A percentile compares a stretch with the other conserved stretches of the same genome.
phyloP scores from a whole-genome alignment of 1,140 invertebrate species.

The Pseudobourletiella spinata region DNA sequence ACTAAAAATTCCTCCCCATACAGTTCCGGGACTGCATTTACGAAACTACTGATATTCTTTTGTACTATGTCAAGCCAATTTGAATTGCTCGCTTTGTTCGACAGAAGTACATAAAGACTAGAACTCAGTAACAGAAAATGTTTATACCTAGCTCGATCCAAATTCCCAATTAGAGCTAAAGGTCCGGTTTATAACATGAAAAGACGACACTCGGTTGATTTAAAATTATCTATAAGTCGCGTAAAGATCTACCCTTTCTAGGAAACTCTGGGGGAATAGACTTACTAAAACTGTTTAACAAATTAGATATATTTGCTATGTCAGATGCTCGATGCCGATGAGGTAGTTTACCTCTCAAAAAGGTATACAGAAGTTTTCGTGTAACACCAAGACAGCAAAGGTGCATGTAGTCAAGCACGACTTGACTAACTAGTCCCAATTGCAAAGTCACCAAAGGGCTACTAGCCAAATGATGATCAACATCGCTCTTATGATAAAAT shows the following conservation, averaged over 20 bases:
- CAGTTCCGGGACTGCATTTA: background rate
- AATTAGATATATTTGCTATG: slow-evolving; percentile 14
- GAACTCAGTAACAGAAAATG: slow-evolving; percentile 24
- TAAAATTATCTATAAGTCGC: slow-evolving; percentile 31
- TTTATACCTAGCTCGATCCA: slow-evolving; percentile 3
- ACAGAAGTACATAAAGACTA: slow-evolving; percentile 24
- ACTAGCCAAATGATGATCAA: slow-evolving; percentile 15
- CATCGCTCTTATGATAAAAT: background rate
- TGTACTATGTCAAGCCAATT: slow-evolving; percentile 34
- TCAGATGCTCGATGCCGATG: background rate
- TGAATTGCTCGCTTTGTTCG: background rate
- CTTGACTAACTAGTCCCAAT: slow-evolving; percentile 27
- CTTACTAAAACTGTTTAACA: slow-evolving; percentile 2
- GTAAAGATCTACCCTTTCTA: slow-evolving; percentile 24
- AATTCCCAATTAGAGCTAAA: slow-evolving; percentile 3
- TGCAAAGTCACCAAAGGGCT: slow-evolving; percentile 11
- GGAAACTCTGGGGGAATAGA: slow-evolving; percentile 27
- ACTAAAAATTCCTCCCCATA: slow-evolving; percentile 22
- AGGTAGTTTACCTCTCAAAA: slow-evolving; percentile 8
- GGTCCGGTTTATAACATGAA: slow-evolving; percentile 34
- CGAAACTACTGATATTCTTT: slow-evolving; percentile 29
- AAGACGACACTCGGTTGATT: slow-evolving; percentile 25
- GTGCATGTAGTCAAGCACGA: slow-evolving; percentile 36
- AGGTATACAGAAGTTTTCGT: slow-evolving; percentile 27
- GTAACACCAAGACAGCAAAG: slow-evolving; percentile 30